These are phyloP conservation scores for Mus spretus DNA, from an alignment of 2,797 vertebrate species.

Conservation along the genomic window DNA sequence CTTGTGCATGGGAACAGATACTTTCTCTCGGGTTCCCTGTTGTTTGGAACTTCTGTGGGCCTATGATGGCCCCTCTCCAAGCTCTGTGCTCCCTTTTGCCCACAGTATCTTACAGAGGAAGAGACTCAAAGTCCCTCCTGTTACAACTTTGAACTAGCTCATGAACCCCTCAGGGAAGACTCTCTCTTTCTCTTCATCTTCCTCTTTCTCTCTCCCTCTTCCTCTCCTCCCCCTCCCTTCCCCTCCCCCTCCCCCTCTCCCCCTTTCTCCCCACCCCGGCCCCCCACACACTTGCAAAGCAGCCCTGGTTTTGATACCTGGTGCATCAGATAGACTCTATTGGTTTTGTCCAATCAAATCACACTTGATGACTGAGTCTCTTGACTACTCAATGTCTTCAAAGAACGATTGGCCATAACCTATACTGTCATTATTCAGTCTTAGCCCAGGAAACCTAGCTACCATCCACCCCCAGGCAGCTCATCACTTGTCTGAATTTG, in stretches of 20 bases:
- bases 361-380: not conserved
- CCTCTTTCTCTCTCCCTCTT: no score
- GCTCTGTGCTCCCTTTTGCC: not conserved
- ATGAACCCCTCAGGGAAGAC: not conserved
- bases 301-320: not conserved
- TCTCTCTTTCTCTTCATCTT: not conserved
- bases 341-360: not conserved
- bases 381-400: not conserved
- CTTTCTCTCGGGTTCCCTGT: not conserved
- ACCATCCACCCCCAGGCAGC: not conserved
- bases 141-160: not conserved
- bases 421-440: not conserved
- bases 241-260: no score
- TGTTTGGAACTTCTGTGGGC: not conserved
- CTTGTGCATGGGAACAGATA: not conserved
- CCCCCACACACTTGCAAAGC: not conserved
- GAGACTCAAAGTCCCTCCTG: not conserved
- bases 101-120: not conserved
- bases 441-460: not conserved
- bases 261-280: fast-evolving
- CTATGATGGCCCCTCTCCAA: not conserved
- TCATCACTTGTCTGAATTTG: not conserved
- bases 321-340: not conserved
- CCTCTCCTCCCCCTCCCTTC: no score
- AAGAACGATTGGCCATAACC: not conserved